Evolutionary conservation across 2,797 vertebrate genomes (phyloP).

Genomic region (Apogon talboti): DNA sequence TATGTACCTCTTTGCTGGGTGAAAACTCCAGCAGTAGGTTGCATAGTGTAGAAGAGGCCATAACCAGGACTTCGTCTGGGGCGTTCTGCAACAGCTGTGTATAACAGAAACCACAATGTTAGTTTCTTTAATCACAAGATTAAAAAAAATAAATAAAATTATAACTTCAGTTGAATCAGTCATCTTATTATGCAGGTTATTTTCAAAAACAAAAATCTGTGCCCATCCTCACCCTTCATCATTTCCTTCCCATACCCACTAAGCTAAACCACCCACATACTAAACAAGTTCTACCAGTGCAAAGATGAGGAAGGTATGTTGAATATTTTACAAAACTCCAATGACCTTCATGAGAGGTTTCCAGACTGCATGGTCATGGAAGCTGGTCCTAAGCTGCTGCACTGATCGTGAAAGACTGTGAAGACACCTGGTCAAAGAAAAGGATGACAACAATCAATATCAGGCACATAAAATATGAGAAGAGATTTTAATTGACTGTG

Average conservation of each 20-base stretch:
- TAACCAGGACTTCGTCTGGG: slow-evolving; percentile 96
- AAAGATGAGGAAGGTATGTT: not conserved
- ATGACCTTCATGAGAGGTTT: slow-evolving; percentile 98
- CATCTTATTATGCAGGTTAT: no score
- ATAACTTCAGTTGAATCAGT: no score
- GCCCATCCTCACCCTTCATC: no score
- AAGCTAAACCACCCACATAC: not conserved
- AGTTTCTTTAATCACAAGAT: no score
- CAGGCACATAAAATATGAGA: not conserved
- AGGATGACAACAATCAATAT: not conserved
- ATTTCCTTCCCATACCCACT: not conserved
- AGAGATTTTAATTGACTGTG: not conserved
- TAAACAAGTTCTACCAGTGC: not conserved
- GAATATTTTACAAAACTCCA: not conserved
- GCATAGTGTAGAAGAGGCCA: slow-evolving; percentile 99
- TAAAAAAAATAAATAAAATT: no score
- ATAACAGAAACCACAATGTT: slow-evolving; percentile 21
- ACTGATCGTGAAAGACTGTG: slow-evolving; percentile 99
- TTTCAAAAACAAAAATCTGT: no score
- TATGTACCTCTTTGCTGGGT: slow-evolving; percentile 96
- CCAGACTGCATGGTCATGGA: slow-evolving; percentile 99
- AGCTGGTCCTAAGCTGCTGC: slow-evolving; percentile 98
- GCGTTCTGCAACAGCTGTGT: slow-evolving; percentile 96
- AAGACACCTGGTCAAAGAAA: slow-evolving; percentile 82
- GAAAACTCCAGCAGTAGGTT: slow-evolving; percentile 99